Percentiles rank a stretch among this genome's conserved stretches.
phyloP scores from a whole-genome alignment of 2,888 invertebrate species.

The Corythucha ciliata region DNA sequence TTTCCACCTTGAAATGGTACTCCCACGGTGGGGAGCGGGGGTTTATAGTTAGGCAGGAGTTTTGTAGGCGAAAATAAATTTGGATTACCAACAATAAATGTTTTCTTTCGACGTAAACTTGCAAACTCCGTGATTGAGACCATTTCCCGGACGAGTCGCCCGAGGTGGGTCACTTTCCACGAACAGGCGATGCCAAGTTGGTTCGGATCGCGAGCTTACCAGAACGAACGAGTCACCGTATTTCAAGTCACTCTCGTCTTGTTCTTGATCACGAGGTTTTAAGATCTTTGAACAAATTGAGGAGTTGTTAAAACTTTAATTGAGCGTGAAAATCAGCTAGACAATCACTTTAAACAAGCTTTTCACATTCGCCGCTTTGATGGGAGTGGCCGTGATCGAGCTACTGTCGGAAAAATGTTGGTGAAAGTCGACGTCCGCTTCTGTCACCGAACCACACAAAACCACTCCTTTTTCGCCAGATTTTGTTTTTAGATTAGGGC shows the following conservation, averaged over 20 bases:
- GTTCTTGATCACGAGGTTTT: too few species aligned
- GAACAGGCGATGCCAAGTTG: conserved; percentile 10
- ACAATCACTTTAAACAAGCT: conserved; percentile 14
- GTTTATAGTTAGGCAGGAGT: too few species aligned
- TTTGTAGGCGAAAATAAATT: too few species aligned
- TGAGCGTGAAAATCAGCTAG: too few species aligned
- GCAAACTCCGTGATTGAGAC: conserved; percentile 14
- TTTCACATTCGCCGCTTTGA: conserved; percentile 10
- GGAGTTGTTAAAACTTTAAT: too few species aligned
- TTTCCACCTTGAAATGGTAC: too few species aligned
- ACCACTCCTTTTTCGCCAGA: conserved; percentile 7
- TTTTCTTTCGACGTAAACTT: conserved; percentile 11
- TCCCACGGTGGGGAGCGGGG: too few species aligned
- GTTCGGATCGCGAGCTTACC: conserved; percentile 12
- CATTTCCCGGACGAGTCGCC: conserved; percentile 13
- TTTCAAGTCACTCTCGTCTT: conserved; percentile 2
- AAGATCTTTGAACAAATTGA: too few species aligned
- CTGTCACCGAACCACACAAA: conserved; percentile 21
- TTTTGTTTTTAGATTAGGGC: conserved; percentile 6
- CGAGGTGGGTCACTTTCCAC: conserved; percentile 13
- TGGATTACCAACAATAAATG: conserved; percentile 15
- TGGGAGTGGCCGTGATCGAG: conserved; percentile 11
- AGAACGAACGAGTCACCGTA: conserved; percentile 15
- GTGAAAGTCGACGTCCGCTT: conserved; percentile 12
- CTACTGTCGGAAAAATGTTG: conserved; percentile 12